Evolutionary conservation across 1,140 invertebrate species (phyloP).

Genomic region (Eufriesea mexicana): DNA sequence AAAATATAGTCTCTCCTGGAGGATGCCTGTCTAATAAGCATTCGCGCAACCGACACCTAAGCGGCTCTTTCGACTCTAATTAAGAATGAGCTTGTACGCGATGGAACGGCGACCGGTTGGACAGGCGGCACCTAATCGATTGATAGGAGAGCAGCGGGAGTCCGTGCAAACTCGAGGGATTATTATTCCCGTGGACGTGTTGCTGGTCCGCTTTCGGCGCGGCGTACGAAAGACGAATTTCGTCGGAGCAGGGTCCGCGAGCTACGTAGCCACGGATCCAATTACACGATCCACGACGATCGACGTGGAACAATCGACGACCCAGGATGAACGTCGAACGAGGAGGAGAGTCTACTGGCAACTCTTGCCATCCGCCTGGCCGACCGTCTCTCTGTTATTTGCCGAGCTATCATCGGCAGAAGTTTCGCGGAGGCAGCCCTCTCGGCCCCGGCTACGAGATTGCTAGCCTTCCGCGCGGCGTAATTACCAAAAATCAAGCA

Average conservation of each 20-base stretch:
- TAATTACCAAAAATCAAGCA: conserved; percentile 76
- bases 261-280: conserved; percentile 44
- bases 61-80: not conserved
- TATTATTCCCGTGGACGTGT: conserved; percentile 5
- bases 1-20: too few species aligned
- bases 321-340: conserved; percentile 47
- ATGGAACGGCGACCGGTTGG: not conserved
- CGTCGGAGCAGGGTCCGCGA: not conserved
- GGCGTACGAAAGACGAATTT: conserved; percentile 27
- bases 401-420: conserved; percentile 70
- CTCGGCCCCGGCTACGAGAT: conserved; percentile 60
- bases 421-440: conserved; percentile 59
- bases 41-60: not conserved
- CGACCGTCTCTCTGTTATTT: conserved; percentile 73
- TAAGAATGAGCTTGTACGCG: not conserved
- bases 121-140: conserved; percentile 2
- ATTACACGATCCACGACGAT: conserved; percentile 61
- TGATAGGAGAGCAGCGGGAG: not conserved
- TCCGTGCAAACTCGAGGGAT: not conserved
- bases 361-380: conserved; percentile 54
- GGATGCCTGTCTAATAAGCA: not conserved
- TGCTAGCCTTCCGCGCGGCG: conserved; percentile 66
- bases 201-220: not conserved
- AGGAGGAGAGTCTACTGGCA: conserved; percentile 46
- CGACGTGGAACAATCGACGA: conserved; percentile 58